Percentiles rank a stretch among this genome's conserved stretches.
phyloP scores from a whole-genome alignment of 53 echinoderm and acorn worm species.

The Zoroaster sp. region DNA sequence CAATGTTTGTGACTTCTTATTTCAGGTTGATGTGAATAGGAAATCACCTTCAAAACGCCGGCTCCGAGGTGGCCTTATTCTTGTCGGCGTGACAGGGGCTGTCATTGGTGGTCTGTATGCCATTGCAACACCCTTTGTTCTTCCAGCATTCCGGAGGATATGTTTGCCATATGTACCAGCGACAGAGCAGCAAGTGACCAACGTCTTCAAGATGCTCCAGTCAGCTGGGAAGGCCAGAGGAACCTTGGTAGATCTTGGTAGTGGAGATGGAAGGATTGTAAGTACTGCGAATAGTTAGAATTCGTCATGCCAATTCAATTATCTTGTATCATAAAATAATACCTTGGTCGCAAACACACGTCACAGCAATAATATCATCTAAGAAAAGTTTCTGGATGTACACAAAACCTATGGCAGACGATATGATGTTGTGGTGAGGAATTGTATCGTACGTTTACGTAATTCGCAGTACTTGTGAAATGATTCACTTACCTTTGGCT shows the following conservation, averaged over 20 bases:
- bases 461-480: no score
- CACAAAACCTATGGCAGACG: no score
- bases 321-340: no score
- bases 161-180: constrained; percentile 86
- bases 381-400: no score
- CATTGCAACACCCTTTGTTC: constrained; percentile 80
- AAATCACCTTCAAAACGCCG: neutral
- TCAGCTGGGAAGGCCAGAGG: constrained; percentile 51
- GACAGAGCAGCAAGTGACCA: constrained; percentile 69
- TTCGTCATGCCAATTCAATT: no score
- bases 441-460: no score
- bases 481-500: no score
- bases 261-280: constrained; percentile 96
- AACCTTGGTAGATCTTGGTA: constrained; percentile 78
- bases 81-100: constrained; percentile 20
- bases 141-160: constrained; percentile 81
- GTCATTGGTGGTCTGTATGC: constrained; percentile 79
- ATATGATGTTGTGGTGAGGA: no score
- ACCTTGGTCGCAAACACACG: no score
- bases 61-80: neutral
- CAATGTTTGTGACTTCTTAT: neutral
- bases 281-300: no score
- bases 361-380: no score
- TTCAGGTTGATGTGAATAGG: neutral
- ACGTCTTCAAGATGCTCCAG: constrained; percentile 68